phyloP scores from a whole-genome alignment of 2,797 vertebrate genomes.

The Notoglanidium macrostoma region DNA sequence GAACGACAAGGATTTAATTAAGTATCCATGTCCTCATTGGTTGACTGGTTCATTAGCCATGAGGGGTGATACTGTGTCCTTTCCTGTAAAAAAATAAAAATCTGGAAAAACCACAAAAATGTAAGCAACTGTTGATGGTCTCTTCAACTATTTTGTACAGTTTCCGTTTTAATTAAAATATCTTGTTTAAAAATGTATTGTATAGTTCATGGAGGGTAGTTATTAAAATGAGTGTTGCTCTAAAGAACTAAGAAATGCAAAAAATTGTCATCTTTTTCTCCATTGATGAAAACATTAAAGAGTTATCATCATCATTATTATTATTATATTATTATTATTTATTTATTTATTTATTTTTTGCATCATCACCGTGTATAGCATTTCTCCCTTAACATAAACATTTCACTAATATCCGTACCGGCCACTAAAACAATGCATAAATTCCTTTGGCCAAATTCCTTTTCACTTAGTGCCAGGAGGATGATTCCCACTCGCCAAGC shows the following conservation, averaged over 20 bases:
- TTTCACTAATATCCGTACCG: neutral
- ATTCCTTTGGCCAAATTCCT: slow-evolving; percentile 29
- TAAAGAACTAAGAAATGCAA: neutral
- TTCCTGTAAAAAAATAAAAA: neutral
- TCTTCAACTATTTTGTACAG: neutral
- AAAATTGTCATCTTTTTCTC: neutral
- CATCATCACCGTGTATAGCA: neutral
- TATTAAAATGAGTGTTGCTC: neutral
- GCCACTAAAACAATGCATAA: slow-evolving; percentile 35
- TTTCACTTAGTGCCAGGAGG: neutral
- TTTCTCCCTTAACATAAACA: neutral
- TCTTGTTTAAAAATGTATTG: neutral
- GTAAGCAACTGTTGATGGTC: neutral
- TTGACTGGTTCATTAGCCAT: neutral
- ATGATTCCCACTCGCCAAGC: slow-evolving; percentile 35
- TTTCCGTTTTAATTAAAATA: neutral
- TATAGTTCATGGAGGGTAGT: neutral
- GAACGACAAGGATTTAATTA: neutral
- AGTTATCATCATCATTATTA: neutral
- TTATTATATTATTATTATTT: too few relatives aligned
- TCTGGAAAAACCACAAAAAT: neutral
- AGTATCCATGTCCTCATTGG: neutral
- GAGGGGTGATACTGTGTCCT: neutral
- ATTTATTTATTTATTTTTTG: neutral
- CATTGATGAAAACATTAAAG: neutral